Conservation (phyloP, 2,797 vertebrate genomes). For the Channallabes apus region DNA sequence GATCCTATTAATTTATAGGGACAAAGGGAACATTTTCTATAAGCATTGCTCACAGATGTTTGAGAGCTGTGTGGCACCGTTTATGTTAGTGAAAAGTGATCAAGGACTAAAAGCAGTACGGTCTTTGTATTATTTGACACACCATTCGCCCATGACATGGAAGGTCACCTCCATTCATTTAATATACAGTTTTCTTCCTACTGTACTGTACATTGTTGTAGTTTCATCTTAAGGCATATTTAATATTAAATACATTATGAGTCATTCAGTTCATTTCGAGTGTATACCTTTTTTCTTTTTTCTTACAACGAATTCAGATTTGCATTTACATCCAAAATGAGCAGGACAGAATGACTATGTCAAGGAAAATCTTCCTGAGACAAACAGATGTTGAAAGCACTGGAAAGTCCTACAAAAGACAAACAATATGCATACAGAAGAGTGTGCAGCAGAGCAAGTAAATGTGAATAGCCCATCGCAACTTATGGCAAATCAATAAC, state of each 20-base stretch:
- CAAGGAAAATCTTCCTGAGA: not conserved
- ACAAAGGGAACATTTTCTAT: not conserved
- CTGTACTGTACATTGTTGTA: not conserved
- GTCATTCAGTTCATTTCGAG: not conserved
- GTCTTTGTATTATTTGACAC: not conserved
- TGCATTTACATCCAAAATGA: not conserved
- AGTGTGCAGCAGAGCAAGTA: not conserved
- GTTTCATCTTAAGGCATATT: not conserved
- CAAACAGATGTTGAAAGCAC: not conserved
- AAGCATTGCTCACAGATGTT: not conserved
- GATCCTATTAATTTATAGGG: not conserved
- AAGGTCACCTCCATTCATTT: not conserved
- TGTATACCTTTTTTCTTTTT: not conserved
- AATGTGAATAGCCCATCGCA: not conserved
- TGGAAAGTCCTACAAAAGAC: not conserved
- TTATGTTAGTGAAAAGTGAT: not conserved
- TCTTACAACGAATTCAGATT: not conserved
- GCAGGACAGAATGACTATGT: not conserved
- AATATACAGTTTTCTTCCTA: not conserved
- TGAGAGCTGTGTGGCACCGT: not conserved
- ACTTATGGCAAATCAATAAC: not conserved
- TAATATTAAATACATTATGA: not conserved
- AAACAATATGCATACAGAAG: not conserved
- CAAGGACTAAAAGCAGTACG: not conserved
- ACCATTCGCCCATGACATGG: not conserved